Base-by-base conservation (phyloP, 2,888 invertebrate genomes). In the Acanthosepion pharaonis region DNA sequence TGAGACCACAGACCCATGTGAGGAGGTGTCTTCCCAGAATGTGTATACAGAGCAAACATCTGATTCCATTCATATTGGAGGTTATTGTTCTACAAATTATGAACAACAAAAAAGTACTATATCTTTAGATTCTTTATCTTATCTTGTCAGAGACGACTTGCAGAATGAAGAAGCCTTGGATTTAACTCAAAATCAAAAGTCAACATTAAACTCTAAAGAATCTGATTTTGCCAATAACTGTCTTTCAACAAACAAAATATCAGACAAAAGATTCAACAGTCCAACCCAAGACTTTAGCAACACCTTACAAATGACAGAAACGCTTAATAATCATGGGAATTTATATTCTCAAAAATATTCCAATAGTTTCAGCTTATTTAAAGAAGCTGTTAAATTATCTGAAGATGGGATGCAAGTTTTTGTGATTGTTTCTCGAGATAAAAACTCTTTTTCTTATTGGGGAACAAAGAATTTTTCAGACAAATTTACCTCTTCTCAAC, bases 131-230 rank as follows among this genome's bases (percentile, higher is more conserved):
- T 42, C 93, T 0, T 33, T 93, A n/a, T n/a, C 93, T 93, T 53
- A 49, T 93, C 49, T 33, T 1, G 53, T n/a, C 51, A 49, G 53
- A 92, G 28, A 49, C n/a, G n/a, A 49, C 28, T 53, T 53, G 6
- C 53, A 49, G 15, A 53, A 93, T 28, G 49, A 48, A 5, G n/a
- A 93, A 51, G 93, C 93, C 49, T n/a, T 93, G 9, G 93, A 93
- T 93, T 33, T 93, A 28, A 93, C 93, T 18, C 48, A 93, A n/a
- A 93, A 93, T 49, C 92, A 92, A 92, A 49, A 93, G 15, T n/a
- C 51, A 49, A 93, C 5, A 18, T 92, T 92, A 28, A 92, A 48
- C 28, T 93, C 49, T 92, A 53, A 51, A 15, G 53, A 93, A 33
- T 78, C 28, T 9, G 49, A 25, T 28, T 49, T 93, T n/a, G 18